phyloP scores from a whole-genome alignment of 1,140 invertebrate genomes.

The Drosophila truncata region DNA sequence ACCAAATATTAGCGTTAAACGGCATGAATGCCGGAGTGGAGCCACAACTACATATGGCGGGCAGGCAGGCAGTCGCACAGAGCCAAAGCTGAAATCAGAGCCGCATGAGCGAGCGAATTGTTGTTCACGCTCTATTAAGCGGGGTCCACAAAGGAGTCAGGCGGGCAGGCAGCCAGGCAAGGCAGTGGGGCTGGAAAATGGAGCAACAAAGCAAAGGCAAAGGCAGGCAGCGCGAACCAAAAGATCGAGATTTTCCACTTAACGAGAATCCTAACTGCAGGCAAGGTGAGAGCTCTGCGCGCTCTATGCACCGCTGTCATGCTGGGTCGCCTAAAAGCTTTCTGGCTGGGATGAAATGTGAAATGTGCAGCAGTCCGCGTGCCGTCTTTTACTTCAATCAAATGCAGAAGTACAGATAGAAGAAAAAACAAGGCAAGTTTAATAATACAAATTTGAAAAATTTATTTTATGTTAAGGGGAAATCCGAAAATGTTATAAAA shows the following conservation, averaged over 20 bases:
- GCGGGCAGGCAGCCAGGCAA: too few species aligned
- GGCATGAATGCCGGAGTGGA: conserved; percentile 12
- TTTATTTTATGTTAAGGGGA: too few species aligned
- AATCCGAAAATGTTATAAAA: too few species aligned
- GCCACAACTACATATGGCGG: not conserved
- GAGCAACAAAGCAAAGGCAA: conserved; percentile 3
- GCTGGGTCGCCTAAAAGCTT: conserved; percentile 17
- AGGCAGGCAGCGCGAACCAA: conserved; percentile 5
- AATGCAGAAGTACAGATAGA: not conserved
- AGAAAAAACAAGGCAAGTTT: not conserved
- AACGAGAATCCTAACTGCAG: conserved; percentile 13
- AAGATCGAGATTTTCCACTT: conserved; percentile 18
- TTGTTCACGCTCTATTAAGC: conserved; percentile 39
- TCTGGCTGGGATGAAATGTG: not conserved
- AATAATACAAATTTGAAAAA: too few species aligned
- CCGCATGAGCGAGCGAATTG: conserved; percentile 29
- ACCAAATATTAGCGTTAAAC: conserved; percentile 23
- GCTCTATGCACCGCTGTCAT: conserved; percentile 13
- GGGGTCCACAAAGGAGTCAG: conserved; percentile 1
- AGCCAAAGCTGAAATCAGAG: conserved; percentile 23
- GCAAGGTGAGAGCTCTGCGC: conserved; percentile 16
- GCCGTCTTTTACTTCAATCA: conserved; percentile 4
- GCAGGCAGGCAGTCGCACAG: conserved; percentile 1
- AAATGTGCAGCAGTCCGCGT: conserved; percentile 10
- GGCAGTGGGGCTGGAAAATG: not conserved